These are phyloP conservation scores for Bubo scandiacus DNA, from an alignment of 2,113 vertebrate genomes.

Conservation along the genomic window DNA sequence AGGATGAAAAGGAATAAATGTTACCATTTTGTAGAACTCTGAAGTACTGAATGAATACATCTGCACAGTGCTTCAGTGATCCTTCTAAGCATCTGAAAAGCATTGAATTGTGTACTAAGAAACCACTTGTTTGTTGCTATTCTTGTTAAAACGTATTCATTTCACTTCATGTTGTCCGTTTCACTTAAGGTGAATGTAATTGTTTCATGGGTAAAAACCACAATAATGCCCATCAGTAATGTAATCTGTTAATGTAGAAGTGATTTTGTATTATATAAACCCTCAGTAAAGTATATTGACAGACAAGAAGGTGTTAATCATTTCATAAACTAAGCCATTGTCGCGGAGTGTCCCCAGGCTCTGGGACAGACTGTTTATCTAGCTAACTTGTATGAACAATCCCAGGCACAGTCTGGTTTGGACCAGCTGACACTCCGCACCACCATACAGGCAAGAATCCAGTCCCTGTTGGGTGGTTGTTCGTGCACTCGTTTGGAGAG, in stretches of 20 bases:
- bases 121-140: not conserved
- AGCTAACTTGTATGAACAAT: not conserved
- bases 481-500: not conserved
- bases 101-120: not conserved
- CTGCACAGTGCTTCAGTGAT: not conserved
- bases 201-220: not conserved
- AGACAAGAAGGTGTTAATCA: not conserved
- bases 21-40: not conserved
- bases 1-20: not conserved
- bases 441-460: accelerated
- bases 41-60: not conserved
- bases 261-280: not conserved
- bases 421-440: not conserved
- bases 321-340: not conserved
- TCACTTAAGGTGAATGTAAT: not conserved
- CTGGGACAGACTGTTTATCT: not conserved
- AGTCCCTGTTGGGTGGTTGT: not conserved
- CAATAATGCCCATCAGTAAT: not conserved
- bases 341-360: accelerated
- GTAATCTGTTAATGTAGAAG: not conserved
- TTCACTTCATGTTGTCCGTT: not conserved
- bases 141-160: not conserved
- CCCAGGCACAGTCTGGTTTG: not conserved
- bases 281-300: not conserved
- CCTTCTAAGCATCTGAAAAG: not conserved